These are phyloP conservation scores for Cheilosia grossa DNA, from an alignment of 2,888 invertebrate genomes.

Conservation along the genomic window DNA sequence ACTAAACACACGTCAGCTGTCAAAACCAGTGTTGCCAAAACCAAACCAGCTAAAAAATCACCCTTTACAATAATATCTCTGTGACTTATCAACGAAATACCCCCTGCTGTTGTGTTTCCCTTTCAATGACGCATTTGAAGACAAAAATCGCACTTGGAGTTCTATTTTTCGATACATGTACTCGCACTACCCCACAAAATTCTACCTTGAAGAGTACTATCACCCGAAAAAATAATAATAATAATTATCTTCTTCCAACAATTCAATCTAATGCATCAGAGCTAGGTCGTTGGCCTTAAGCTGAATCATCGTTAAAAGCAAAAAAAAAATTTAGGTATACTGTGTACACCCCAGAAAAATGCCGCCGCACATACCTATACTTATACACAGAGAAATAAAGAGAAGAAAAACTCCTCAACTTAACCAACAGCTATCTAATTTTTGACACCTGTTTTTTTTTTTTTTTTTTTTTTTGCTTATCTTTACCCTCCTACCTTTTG, in stretches of 20 bases:
- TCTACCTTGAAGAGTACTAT: slow-evolving; percentile 27
- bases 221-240: slow-evolving; percentile 26
- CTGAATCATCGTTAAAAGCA: slow-evolving; percentile 58
- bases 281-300: slow-evolving; percentile 51
- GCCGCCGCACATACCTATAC: neutral
- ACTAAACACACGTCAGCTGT: no score
- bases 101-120: neutral
- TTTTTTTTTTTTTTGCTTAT: slow-evolving; percentile 24
- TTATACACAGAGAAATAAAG: neutral
- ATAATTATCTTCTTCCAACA: slow-evolving; percentile 29
- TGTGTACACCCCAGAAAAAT: neutral
- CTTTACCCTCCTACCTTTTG: slow-evolving; percentile 30
- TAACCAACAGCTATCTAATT: slow-evolving; percentile 31
- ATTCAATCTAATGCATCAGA: slow-evolving; percentile 36
- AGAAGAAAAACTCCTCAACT: slow-evolving; percentile 14
- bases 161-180: neutral
- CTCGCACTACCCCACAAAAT: neutral
- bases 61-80: neutral
- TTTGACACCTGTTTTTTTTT: slow-evolving; percentile 46
- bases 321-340: neutral
- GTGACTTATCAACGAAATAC: slow-evolving; percentile 8
- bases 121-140: slow-evolving; percentile 3
- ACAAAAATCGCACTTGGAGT: slow-evolving; percentile 1
- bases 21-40: no score
- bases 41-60: no score